phyloP scores from a whole-genome alignment of 2,113 vertebrate genomes.

The Illadopsis cleaveri region DNA sequence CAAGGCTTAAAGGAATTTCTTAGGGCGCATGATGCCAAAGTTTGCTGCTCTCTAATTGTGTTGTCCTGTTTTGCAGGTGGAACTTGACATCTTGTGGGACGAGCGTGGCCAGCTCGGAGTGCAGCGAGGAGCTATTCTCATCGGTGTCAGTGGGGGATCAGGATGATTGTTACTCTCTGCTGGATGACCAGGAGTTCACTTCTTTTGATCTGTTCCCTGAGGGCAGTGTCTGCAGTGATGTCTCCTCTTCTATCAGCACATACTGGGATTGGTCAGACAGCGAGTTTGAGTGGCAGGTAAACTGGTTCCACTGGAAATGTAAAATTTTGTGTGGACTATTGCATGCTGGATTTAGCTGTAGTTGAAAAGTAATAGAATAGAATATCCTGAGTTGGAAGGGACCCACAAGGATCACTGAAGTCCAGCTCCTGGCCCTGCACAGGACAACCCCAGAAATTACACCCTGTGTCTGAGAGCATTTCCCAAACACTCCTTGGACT shows the following conservation, averaged over 20 bases:
- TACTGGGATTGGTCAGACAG: constrained; percentile 99
- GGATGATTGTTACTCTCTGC: constrained; percentile 93
- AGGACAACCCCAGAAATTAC: not conserved
- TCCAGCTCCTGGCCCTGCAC: not conserved
- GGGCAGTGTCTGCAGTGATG: constrained; percentile 97
- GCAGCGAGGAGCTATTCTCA: constrained; percentile 96
- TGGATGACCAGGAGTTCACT: constrained; percentile 96
- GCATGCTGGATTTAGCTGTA: not conserved
- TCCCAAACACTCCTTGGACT: not conserved
- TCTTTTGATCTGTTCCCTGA: constrained; percentile 97
- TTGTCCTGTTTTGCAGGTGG: constrained; percentile 80
- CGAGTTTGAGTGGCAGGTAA: constrained; percentile 99
- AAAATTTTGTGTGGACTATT: not conserved
- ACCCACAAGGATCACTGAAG: too few relatives aligned
- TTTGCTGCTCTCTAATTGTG: constrained; percentile 7
- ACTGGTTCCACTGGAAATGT: not conserved
- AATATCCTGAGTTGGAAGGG: not conserved
- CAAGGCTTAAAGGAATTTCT: not conserved
- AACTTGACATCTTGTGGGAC: constrained; percentile 97
- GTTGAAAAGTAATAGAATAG: not conserved
- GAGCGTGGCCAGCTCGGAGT: constrained; percentile 96
- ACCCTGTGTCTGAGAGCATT: not conserved
- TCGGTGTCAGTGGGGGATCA: constrained; percentile 97
- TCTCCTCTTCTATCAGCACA: constrained; percentile 97
- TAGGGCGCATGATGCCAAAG: not conserved